Percentiles rank a stretch among this genome's conserved stretches.
Evolutionary conservation across 1,140 invertebrate species (phyloP).

Genomic region (Zaprionus africanus): DNA sequence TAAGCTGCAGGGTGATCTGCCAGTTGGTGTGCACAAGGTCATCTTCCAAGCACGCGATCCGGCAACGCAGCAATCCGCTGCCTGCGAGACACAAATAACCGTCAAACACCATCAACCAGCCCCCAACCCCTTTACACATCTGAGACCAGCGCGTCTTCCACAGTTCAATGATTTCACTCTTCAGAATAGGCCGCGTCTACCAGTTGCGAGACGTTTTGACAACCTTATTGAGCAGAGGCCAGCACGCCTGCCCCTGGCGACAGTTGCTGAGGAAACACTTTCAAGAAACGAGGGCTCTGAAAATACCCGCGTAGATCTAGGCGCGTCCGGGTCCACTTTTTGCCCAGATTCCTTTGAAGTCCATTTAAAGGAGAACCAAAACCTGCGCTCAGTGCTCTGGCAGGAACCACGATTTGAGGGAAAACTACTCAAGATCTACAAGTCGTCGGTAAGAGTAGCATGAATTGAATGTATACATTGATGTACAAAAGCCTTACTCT

Average conservation of each 20-base stretch:
- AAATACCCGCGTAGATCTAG: conserved; percentile 47
- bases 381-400: conserved; percentile 87
- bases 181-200: background rate
- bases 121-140: background rate
- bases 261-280: background rate
- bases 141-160: background rate
- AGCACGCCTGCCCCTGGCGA: background rate
- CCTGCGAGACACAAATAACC: conserved; percentile 87
- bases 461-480: too few species aligned
- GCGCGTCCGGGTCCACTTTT: conserved; percentile 61
- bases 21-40: conserved; percentile 86
- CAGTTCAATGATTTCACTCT: conserved; percentile 6
- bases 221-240: background rate
- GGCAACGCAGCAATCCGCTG: conserved; percentile 85
- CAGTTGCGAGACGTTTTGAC: conserved; percentile 14
- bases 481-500: background rate
- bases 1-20: conserved; percentile 87
- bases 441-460: conserved; percentile 86
- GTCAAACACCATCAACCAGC: conserved; percentile 85
- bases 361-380: conserved; percentile 85
- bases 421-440: conserved; percentile 86
- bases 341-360: conserved; percentile 89
- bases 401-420: conserved; percentile 89
- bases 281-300: background rate
- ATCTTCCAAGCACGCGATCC: conserved; percentile 87